phyloP scores from a whole-genome alignment of 2,888 invertebrate genomes.

The Rhogogaster chlorosoma region DNA sequence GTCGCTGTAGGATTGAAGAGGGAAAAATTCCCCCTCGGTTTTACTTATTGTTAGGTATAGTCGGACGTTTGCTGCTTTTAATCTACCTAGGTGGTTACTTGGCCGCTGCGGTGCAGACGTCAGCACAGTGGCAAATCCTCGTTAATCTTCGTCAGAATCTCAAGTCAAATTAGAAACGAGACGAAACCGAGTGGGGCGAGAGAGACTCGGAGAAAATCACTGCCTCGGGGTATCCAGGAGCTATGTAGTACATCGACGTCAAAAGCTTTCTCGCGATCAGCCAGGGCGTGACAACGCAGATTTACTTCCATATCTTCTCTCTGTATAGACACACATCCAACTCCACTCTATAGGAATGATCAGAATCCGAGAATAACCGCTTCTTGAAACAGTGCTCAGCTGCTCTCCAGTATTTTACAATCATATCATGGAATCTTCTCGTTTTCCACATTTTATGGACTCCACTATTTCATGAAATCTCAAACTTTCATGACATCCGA shows the following conservation, averaged over 20 bases:
- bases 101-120: constrained; percentile 13
- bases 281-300: constrained; percentile 5
- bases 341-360: not conserved
- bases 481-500: not conserved
- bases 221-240: not conserved
- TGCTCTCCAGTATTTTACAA: not conserved
- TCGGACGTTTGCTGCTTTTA: not conserved
- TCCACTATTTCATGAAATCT: not conserved
- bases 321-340: not conserved
- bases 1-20: not conserved
- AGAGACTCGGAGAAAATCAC: constrained; percentile 13
- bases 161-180: constrained; percentile 24
- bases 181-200: not conserved
- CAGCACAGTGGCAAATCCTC: constrained; percentile 4
- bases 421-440: not conserved
- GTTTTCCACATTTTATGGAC: not conserved
- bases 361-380: not conserved
- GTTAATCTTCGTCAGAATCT: constrained; percentile 32
- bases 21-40: not conserved
- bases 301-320: not conserved
- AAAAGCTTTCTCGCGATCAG: not conserved
- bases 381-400: not conserved
- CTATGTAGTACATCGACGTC: not conserved
- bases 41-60: constrained; percentile 5
- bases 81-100: not conserved